Conservation (phyloP, 2,888 invertebrate species). For the Hydropsyche betteni region DNA sequence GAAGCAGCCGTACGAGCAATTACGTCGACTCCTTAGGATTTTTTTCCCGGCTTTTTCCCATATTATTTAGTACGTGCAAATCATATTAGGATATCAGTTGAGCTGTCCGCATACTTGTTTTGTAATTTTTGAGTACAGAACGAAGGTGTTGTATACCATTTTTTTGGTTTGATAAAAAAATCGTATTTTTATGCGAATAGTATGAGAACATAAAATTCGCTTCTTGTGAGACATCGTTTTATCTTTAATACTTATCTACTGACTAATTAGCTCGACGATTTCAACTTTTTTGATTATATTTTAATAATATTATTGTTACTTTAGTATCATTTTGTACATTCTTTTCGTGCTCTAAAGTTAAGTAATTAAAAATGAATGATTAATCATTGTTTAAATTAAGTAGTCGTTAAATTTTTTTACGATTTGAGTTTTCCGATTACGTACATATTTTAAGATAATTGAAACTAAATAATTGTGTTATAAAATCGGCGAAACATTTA, state of each 20-base stretch:
- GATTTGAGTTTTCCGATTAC: too few species aligned
- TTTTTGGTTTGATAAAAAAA: conserved; percentile 16
- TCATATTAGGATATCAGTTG: neutral
- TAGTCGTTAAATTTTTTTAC: too few species aligned
- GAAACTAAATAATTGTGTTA: too few species aligned
- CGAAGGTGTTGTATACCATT: conserved; percentile 1
- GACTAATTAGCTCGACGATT: conserved; percentile 11
- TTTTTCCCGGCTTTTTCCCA: conserved; percentile 9
- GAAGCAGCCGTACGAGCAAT: conserved; percentile 13
- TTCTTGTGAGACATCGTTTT: conserved; percentile 5
- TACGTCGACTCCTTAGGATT: conserved; percentile 12
- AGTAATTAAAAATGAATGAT: neutral
- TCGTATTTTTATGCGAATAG: conserved; percentile 7
- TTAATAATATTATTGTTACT: neutral
- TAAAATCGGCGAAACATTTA: too few species aligned
- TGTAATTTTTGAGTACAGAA: too few species aligned
- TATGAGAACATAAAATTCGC: conserved; percentile 23
- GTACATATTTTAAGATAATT: too few species aligned
- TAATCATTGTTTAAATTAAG: too few species aligned
- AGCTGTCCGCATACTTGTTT: neutral
- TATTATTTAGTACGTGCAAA: conserved; percentile 14
- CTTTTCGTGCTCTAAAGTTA: neutral
- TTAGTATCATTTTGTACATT: conserved; percentile 7
- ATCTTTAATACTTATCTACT: conserved; percentile 15
- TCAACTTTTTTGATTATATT: neutral